Conservation (phyloP, 2,113 vertebrate species). For the Hyaena hyaena region DNA sequence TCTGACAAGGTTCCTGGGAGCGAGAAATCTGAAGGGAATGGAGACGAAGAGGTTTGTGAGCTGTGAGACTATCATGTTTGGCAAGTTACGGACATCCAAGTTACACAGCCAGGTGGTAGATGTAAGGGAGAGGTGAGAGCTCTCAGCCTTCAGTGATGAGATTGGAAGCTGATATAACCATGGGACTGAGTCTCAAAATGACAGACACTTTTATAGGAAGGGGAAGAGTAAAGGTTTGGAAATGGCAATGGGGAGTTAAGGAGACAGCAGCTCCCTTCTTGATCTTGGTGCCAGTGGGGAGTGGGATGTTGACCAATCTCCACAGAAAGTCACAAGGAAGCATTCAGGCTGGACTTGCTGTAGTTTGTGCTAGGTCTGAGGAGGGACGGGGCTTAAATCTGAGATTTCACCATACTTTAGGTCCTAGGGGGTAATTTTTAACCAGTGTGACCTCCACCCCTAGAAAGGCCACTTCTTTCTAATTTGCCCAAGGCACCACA, state of each 20-base stretch:
- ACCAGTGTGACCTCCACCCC: neutral
- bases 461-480: neutral
- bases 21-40: too few species aligned
- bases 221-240: neutral
- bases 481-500: neutral
- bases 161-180: neutral
- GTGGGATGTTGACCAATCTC: neutral
- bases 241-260: neutral
- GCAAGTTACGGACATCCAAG: neutral
- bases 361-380: neutral
- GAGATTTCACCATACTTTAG: neutral
- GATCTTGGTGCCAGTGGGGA: neutral
- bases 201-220: neutral
- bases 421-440: neutral
- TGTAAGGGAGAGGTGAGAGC: neutral
- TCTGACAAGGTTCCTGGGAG: neutral
- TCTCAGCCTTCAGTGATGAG: neutral
- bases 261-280: neutral
- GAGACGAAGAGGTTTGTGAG: neutral
- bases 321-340: neutral
- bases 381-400: neutral
- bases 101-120: rapidly evolving
- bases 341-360: neutral
- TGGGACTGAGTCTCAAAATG: neutral
- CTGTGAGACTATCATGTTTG: neutral